These are phyloP conservation scores for Euphonia xanthogaster DNA, from an alignment of 2,797 vertebrate species.

Conservation along the genomic window DNA sequence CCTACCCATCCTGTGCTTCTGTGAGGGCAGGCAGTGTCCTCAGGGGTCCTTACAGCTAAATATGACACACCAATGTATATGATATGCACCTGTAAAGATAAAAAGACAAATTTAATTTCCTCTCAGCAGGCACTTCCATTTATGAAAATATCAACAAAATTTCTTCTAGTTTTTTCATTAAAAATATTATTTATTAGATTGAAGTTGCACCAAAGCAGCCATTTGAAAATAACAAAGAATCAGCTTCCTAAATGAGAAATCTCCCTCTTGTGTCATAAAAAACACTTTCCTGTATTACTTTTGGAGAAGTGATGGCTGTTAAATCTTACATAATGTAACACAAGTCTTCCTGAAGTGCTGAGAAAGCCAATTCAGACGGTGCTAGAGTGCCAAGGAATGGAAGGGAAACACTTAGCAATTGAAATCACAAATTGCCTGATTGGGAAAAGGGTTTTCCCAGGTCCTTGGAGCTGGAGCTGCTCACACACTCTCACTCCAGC, in stretches of 20 bases:
- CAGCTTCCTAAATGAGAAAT: conserved; percentile 11
- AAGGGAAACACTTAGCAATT: neutral
- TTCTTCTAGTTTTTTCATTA: neutral
- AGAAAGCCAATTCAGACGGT: neutral
- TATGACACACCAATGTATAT: rapidly evolving
- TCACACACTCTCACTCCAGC: rapidly evolving
- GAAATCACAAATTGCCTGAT: neutral
- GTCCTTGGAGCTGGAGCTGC: neutral
- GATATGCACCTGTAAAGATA: neutral
- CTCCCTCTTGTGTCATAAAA: conserved; percentile 8
- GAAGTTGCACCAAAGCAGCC: neutral
- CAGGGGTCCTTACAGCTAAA: neutral
- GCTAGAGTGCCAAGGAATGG: neutral
- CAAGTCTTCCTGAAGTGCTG: neutral
- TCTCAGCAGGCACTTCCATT: neutral
- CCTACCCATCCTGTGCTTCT: neutral
- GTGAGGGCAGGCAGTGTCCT: neutral
- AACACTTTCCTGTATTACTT: neutral
- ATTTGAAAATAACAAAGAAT: neutral
- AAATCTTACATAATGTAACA: neutral
- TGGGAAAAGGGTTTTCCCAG: neutral
- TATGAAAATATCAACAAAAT: neutral
- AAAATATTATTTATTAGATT: neutral
- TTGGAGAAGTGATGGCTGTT: neutral
- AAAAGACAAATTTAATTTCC: neutral